Conservation (phyloP, 2,797 vertebrate species). For the Natrix natrix region DNA sequence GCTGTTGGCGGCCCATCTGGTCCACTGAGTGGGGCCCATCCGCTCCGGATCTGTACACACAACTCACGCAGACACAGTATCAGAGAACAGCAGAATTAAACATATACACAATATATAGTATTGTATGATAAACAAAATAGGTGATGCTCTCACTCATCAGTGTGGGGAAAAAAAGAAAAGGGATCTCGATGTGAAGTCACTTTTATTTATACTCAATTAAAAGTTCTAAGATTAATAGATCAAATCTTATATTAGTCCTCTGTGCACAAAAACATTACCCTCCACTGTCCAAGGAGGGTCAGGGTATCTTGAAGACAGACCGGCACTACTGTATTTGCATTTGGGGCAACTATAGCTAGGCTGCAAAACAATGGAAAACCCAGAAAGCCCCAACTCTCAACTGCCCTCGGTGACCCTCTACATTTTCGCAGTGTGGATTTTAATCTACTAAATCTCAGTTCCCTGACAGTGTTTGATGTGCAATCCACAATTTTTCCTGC, state of each 20-base stretch:
- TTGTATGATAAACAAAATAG: neutral
- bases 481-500: neutral
- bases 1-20: no score
- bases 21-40: no score
- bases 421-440: neutral
- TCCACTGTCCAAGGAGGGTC: neutral
- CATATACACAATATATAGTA: neutral
- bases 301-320: neutral
- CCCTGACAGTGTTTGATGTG: neutral
- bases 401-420: neutral
- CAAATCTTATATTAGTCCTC: neutral
- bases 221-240: neutral
- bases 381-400: neutral
- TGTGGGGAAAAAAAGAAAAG: neutral
- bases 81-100: neutral
- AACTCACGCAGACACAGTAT: neutral
- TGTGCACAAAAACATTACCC: neutral
- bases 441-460: neutral
- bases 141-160: neutral
- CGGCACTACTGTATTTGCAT: neutral
- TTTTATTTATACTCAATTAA: neutral
- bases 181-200: neutral
- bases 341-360: neutral
- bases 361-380: neutral
- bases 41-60: no score